Base-by-base conservation (phyloP, 2,797 vertebrate genomes). In the Acestrorhynchus altus region DNA sequence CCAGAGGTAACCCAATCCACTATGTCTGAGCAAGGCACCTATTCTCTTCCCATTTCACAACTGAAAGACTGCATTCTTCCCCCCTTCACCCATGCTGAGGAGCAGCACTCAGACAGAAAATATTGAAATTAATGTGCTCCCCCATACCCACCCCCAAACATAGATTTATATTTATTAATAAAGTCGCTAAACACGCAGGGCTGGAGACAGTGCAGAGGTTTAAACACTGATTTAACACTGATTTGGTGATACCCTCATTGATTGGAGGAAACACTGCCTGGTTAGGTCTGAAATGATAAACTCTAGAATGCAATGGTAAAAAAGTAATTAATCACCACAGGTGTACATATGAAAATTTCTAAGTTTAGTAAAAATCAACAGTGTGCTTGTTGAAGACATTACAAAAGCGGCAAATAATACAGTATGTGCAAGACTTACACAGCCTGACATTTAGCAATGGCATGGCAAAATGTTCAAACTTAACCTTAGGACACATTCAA, bases 1-100 rank as follows among this genome's bases (percentile, higher is more conserved):
- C 80, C 77, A 90, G 91, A 94, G 84, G 93, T 90, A 94, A 92
- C 92, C 84, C 80, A 92, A 93, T 93, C 91, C 91, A 90, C 88
- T 92, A 92, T 89, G 92, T 89, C 92, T 91, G 91, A 94, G 94
- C 94, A 94, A 95, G 94, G 93, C 93, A 94, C 92, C 95, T 95
- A 95, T 94, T 94, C 93, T 93, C 91, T 93, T 93, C 80, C 93
- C 92, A 95, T 95, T 94, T 95, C 91, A 93, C 91, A 89, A 94
- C 88, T 90, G 81, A 91, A 88, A 92, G 90, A 95, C 92, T 89
- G 86, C 92, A 92, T 94, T 94, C 91, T 88, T 87, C 81, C 81
- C 74, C 49, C 73, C 73, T 79, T 69, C 79, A 83, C 77, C 78
- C 76, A 56, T 68, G 68, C 70, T 28, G 59, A 77, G 68, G 67